A percentile compares a stretch with the other conserved stretches of the same genome.
Evolutionary conservation across 2,888 invertebrate species (phyloP).

Genomic region (Palloptera scutellata): DNA sequence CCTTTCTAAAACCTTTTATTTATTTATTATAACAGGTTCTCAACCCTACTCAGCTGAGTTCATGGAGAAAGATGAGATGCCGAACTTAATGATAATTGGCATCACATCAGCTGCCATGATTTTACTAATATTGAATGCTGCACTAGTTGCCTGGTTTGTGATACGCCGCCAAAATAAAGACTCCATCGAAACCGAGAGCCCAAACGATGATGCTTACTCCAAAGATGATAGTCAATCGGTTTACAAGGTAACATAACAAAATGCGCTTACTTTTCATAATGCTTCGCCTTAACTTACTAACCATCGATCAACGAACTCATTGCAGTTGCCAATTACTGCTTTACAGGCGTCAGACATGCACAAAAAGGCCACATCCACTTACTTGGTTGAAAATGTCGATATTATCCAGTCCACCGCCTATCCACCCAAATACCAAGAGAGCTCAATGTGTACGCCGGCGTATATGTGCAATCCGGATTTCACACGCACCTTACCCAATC

Average conservation of each 20-base stretch:
- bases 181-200: conserved; percentile 55
- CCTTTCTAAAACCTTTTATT: neutral
- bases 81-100: conserved; percentile 61
- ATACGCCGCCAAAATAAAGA: conserved; percentile 58
- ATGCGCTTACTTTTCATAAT: neutral
- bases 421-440: conserved; percentile 60
- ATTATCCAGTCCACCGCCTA: conserved; percentile 61
- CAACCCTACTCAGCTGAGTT: conserved; percentile 55
- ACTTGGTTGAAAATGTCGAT: conserved; percentile 59
- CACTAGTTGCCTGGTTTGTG: conserved; percentile 60
- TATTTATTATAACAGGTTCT: conserved; percentile 40
- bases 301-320: conserved; percentile 17
- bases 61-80: conserved; percentile 60
- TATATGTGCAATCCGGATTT: conserved; percentile 60
- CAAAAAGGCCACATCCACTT: conserved; percentile 61
- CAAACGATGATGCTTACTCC: conserved; percentile 60
- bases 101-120: conserved; percentile 61
- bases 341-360: conserved; percentile 59
- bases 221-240: conserved; percentile 61
- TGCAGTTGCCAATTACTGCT: conserved; percentile 57
- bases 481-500: conserved; percentile 60
- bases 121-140: conserved; percentile 55
- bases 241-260: conserved; percentile 51
- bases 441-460: conserved; percentile 60
- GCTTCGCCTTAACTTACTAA: conserved; percentile 28